These are phyloP conservation scores for Ochropleura plecta DNA, from an alignment of 2,888 invertebrate species.

Conservation along the genomic window DNA sequence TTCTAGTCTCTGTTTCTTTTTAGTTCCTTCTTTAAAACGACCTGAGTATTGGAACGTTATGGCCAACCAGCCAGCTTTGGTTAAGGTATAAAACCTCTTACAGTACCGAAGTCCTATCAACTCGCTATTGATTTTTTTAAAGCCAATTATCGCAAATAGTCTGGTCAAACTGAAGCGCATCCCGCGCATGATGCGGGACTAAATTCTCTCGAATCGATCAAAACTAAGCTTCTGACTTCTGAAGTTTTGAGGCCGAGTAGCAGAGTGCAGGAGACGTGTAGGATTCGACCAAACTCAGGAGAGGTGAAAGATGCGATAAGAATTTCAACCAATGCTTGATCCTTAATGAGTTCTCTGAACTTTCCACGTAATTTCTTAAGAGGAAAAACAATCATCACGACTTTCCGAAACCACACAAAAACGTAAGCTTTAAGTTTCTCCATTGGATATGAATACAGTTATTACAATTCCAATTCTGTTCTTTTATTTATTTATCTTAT, in stretches of 20 bases:
- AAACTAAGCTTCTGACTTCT: not conserved
- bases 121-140: not conserved
- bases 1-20: too few species aligned
- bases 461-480: not conserved
- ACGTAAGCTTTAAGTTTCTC: not conserved
- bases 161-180: not conserved
- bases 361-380: not conserved
- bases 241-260: not conserved
- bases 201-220: not conserved
- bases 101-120: too few species aligned
- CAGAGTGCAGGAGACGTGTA: not conserved
- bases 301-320: not conserved
- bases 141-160: not conserved
- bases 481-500: too few species aligned
- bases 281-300: not conserved
- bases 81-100: too few species aligned
- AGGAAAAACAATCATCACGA: not conserved
- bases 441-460: too few species aligned
- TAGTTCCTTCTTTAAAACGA: too few species aligned
- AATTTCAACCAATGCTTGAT: not conserved
- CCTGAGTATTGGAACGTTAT: too few species aligned
- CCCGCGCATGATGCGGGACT: not conserved
- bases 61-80: too few species aligned
- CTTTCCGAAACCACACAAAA: not conserved
- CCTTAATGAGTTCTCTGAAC: not conserved